Evolutionary conservation across 1,140 invertebrate species (phyloP), one percentile per base, ranked within the genome.

Genomic region (Drosophila varians): DNA sequence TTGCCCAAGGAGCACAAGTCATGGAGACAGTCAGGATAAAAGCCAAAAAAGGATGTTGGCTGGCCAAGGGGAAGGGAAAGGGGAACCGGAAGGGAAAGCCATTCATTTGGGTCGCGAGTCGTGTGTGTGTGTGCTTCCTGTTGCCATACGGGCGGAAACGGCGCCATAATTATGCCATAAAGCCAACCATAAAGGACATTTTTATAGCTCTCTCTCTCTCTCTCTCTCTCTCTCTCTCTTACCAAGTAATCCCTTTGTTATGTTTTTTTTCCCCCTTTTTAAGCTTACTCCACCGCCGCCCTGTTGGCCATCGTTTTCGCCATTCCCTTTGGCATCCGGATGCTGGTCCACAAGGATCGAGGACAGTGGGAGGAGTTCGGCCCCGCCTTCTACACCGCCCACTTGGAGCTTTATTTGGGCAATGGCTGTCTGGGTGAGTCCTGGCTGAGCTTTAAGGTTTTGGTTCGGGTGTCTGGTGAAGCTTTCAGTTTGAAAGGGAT

Each of bases 331-430:
- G 93, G 94, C 0, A 92, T 95, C 73, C 92, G 95, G 21, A 94
- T 96, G 52, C 92, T 95, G 36, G 92, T 94, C 18, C 94, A 95
- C 75, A 92, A 94, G 65, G 93, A 95, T 76, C 92, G 92, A 7
- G 94, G 94, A 11, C 92, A 93, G 49, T 95, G 94, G 93, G 93
- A 92, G 43, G 93, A 93, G 64, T 93, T 94, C 75, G 79, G 92
- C 0, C 93, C 94, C 56, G 95, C 95, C 7, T 94, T 95, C 79
- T 96, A 95, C 76, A 94, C 95, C 72, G 94, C 94, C 1, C 94
- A 96, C 71, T 90, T 96, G 54, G 95, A 96, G 86, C 93, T 96
- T 31, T 95, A 95, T 68, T 92, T 96, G 6, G 95, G 95, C 5
- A 96, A 96, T 70, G 94, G 94, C 16, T 95, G 95, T 76, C 92